These are phyloP conservation scores for Sericinus montela DNA, from an alignment of 2,888 invertebrate species.

Conservation along the genomic window DNA sequence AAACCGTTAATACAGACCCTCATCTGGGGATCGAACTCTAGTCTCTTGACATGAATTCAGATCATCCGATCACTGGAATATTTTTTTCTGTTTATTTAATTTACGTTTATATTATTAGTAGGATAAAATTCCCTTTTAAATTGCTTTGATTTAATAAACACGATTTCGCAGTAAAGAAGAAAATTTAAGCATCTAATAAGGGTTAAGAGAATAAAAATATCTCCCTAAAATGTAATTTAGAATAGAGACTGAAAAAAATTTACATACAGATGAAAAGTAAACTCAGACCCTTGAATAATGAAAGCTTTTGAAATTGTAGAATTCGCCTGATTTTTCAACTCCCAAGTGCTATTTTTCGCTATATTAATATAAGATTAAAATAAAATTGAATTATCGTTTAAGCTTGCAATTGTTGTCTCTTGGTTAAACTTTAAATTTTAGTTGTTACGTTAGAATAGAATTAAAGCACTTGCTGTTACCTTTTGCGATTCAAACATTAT, in stretches of 20 bases:
- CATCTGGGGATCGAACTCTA: too few species aligned
- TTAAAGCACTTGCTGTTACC: too few species aligned
- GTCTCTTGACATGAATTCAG: too few species aligned
- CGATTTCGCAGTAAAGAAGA: neutral
- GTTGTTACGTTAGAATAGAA: too few species aligned
- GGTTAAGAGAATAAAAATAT: neutral
- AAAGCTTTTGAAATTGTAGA: constrained; percentile 25
- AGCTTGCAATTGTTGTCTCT: neutral
- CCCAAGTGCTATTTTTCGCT: constrained; percentile 13
- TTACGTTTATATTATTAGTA: too few species aligned
- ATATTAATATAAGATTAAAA: constrained; percentile 17
- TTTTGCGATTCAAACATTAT: too few species aligned
- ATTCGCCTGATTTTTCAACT: constrained; percentile 11
- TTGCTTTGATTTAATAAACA: neutral
- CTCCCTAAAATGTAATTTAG: constrained; percentile 9
- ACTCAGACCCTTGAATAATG: constrained; percentile 23
- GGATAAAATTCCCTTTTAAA: too few species aligned
- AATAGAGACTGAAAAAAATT: constrained; percentile 22
- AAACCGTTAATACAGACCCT: too few species aligned
- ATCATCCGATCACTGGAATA: too few species aligned
- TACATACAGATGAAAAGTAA: constrained; percentile 34
- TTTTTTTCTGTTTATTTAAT: too few species aligned
- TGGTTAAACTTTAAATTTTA: too few species aligned
- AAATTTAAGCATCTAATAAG: constrained; percentile 9
- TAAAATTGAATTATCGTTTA: neutral